phyloP scores from a whole-genome alignment of 2,113 vertebrate genomes.

The Poecile atricapillus region DNA sequence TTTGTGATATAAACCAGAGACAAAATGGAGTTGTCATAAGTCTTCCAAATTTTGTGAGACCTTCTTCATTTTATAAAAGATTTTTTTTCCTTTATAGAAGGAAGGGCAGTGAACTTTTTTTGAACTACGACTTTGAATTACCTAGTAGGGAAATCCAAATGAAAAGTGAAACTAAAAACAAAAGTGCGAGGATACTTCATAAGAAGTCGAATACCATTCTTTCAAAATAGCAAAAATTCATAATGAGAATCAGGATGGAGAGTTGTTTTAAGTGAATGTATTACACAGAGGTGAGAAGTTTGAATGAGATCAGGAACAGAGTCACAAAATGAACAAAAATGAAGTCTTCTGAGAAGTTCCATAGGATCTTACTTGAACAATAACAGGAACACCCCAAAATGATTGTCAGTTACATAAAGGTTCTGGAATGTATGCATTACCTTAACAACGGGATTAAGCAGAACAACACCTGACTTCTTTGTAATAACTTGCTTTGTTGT shows the following conservation, averaged over 20 bases:
- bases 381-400: neutral
- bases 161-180: neutral
- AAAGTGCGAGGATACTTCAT: neutral
- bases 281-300: neutral
- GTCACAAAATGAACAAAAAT: neutral
- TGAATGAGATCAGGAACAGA: neutral
- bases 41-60: neutral
- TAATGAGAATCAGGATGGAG: neutral
- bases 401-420: neutral
- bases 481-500: conserved; percentile 95
- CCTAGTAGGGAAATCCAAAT: neutral
- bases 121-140: neutral
- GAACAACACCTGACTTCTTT: conserved; percentile 94
- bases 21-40: neutral
- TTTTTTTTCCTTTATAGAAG: neutral
- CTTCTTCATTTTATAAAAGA: neutral
- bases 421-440: conserved; percentile 59
- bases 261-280: neutral
- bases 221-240: neutral
- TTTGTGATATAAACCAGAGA: neutral
- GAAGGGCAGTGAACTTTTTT: neutral
- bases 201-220: neutral
- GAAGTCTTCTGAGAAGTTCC: neutral
- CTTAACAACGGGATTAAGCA: conserved; percentile 92
- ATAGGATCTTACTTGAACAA: neutral